Evolutionary conservation across 1,140 invertebrate species (phyloP).

Genomic region (Drosophila ohnishii): DNA sequence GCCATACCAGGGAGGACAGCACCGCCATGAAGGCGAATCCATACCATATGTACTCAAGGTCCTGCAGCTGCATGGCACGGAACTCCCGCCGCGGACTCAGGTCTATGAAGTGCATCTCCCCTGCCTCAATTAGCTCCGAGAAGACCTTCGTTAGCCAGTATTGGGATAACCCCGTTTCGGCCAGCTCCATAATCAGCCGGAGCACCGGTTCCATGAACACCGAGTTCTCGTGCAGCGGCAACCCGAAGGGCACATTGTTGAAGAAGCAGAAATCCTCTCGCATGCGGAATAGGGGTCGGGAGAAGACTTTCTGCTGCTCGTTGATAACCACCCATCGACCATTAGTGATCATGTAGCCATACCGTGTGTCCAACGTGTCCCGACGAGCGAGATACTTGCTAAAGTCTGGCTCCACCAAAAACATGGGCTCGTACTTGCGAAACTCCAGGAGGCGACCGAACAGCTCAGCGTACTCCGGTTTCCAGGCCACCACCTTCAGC

Average conservation of each 20-base stretch:
- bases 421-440: slow-evolving; percentile 66
- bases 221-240: slow-evolving; percentile 70
- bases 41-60: slow-evolving; percentile 72
- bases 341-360: slow-evolving; percentile 62
- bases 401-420: slow-evolving; percentile 54
- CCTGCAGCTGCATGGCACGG: slow-evolving; percentile 65
- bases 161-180: slow-evolving; percentile 44
- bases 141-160: slow-evolving; percentile 57
- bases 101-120: slow-evolving; percentile 57
- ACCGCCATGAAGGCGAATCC: slow-evolving; percentile 57
- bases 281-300: slow-evolving; percentile 57
- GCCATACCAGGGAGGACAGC: slow-evolving; percentile 30
- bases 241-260: slow-evolving; percentile 67
- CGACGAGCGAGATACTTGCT: slow-evolving; percentile 43
- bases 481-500: slow-evolving; percentile 55
- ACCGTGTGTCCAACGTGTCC: slow-evolving; percentile 58
- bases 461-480: slow-evolving; percentile 63
- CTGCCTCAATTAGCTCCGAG: slow-evolving; percentile 58
- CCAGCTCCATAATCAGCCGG: slow-evolving; percentile 54
- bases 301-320: slow-evolving; percentile 73
- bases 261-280: slow-evolving; percentile 70
- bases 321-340: slow-evolving; percentile 63
- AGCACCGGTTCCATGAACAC: slow-evolving; percentile 60
- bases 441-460: slow-evolving; percentile 47
- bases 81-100: slow-evolving; percentile 55